phyloP scores from a whole-genome alignment of 2,888 invertebrate species.

The Phortica magna region DNA sequence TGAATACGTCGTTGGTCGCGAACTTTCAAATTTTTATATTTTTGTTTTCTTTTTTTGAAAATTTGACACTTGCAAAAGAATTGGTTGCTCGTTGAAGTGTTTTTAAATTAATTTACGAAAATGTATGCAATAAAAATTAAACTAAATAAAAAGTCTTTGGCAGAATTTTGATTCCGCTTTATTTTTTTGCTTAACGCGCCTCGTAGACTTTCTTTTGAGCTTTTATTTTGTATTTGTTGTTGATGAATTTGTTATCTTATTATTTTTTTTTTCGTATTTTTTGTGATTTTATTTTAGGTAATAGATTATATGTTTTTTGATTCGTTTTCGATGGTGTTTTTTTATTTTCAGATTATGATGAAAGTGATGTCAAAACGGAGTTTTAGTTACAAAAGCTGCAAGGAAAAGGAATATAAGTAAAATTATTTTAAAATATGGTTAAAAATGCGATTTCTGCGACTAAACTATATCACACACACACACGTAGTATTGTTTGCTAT shows the following conservation, averaged over 20 bases:
- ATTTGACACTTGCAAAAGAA: constrained; percentile 38
- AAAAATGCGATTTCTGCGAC: constrained; percentile 27
- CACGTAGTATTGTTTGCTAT: constrained; percentile 30
- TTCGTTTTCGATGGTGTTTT: constrained; percentile 74
- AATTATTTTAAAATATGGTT: constrained; percentile 51
- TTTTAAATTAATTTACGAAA: constrained; percentile 50
- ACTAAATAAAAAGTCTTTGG: constrained; percentile 60
- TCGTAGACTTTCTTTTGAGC: constrained; percentile 55
- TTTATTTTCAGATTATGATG: constrained; percentile 76
- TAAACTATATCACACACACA: constrained; percentile 19
- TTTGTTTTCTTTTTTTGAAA: constrained; percentile 32
- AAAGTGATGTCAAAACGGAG: constrained; percentile 79
- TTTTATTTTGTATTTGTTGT: constrained; percentile 51
- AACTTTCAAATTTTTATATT: constrained; percentile 4
- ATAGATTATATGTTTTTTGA: constrained; percentile 71
- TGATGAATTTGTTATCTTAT: constrained; percentile 48
- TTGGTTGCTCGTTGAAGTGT: constrained; percentile 15
- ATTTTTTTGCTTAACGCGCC: constrained; percentile 52
- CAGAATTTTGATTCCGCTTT: constrained; percentile 51
- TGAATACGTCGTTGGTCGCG: constrained; percentile 15
- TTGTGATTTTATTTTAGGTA: constrained; percentile 74
- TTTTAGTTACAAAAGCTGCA: constrained; percentile 79
- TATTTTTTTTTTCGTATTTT: constrained; percentile 58
- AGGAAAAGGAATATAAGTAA: constrained; percentile 47
- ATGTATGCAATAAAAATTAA: constrained; percentile 33